A percentile compares a stretch with the other conserved stretches of the same genome.
Evolutionary conservation across 2,113 vertebrate genomes (phyloP).

Genomic region (Hydropotes inermis): DNA sequence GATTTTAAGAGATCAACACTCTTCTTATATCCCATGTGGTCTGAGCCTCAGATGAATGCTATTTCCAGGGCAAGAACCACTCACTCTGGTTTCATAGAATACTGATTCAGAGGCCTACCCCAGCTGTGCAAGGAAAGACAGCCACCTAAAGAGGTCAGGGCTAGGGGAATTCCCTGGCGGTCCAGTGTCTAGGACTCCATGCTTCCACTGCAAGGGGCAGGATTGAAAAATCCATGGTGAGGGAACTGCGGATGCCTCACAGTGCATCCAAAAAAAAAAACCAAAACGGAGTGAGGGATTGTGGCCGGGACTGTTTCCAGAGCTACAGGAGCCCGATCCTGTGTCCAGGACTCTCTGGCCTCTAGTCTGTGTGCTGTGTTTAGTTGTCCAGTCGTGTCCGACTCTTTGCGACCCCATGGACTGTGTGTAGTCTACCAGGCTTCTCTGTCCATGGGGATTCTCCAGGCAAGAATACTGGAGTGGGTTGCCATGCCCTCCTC

Average conservation of each 20-base stretch:
- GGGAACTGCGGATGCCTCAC: neutral
- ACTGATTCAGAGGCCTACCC: neutral
- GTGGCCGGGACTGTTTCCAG: neutral
- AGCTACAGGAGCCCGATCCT: neutral
- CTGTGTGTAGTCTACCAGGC: neutral
- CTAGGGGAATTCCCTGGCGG: neutral
- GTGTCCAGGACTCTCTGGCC: neutral
- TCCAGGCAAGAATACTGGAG: neutral
- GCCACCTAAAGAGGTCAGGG: neutral
- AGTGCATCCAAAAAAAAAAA: neutral
- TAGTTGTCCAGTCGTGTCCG: accelerated
- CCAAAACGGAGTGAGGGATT: neutral
- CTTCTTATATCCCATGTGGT: neutral
- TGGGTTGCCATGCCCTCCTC: neutral
- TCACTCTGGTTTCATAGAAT: neutral
- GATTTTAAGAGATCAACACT: neutral
- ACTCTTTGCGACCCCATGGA: neutral
- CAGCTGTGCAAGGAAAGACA: neutral
- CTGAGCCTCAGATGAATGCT: neutral
- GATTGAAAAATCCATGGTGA: neutral
- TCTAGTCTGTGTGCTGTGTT: neutral
- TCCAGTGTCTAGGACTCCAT: neutral
- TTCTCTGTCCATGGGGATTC: neutral
- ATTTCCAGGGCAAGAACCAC: neutral
- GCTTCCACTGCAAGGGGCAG: neutral